These are phyloP conservation scores for Lamellibrachia luymesi DNA, from an alignment of 1,140 invertebrate species.

Conservation along the genomic window DNA sequence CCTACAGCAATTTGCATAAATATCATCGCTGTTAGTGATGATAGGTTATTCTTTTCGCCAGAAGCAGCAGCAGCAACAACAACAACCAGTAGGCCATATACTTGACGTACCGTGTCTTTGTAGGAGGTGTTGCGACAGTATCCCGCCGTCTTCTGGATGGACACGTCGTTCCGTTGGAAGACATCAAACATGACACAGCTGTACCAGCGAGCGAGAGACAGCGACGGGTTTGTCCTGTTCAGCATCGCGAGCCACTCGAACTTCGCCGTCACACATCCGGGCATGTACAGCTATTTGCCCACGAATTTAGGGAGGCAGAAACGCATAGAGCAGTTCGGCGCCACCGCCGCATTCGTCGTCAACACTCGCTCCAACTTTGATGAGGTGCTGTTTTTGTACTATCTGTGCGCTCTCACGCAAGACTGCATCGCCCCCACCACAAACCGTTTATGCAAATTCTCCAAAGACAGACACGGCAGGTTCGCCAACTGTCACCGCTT, in stretches of 20 bases:
- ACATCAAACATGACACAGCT: slow-evolving; percentile 24
- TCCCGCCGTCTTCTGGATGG: slow-evolving; percentile 36
- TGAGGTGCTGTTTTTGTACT: slow-evolving; percentile 34
- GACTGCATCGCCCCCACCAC: not conserved
- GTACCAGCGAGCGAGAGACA: not conserved
- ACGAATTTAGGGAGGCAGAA: slow-evolving; percentile 31
- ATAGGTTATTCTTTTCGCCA: too few relatives aligned
- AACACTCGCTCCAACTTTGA: slow-evolving; percentile 28
- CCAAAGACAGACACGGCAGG: slow-evolving; percentile 14
- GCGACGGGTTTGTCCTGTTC: not conserved
- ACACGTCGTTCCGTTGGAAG: slow-evolving; percentile 32
- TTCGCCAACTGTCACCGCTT: slow-evolving; percentile 39
- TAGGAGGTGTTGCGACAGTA: slow-evolving; percentile 19
- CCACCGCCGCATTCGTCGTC: slow-evolving; percentile 36
- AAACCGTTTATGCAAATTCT: slow-evolving; percentile 11
- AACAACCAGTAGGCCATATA: too few relatives aligned
- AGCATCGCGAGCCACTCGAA: slow-evolving; percentile 30
- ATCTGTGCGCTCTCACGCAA: slow-evolving; percentile 33
- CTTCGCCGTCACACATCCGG: slow-evolving; percentile 38
- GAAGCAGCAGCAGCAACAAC: too few relatives aligned
- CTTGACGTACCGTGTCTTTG: too few relatives aligned
- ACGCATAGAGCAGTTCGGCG: slow-evolving; percentile 30
- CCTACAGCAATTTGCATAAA: too few relatives aligned
- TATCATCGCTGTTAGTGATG: too few relatives aligned
- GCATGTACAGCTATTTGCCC: slow-evolving; percentile 36